These are phyloP conservation scores for Hassar affinis DNA, from an alignment of 2,113 vertebrate genomes.

Conservation along the genomic window DNA sequence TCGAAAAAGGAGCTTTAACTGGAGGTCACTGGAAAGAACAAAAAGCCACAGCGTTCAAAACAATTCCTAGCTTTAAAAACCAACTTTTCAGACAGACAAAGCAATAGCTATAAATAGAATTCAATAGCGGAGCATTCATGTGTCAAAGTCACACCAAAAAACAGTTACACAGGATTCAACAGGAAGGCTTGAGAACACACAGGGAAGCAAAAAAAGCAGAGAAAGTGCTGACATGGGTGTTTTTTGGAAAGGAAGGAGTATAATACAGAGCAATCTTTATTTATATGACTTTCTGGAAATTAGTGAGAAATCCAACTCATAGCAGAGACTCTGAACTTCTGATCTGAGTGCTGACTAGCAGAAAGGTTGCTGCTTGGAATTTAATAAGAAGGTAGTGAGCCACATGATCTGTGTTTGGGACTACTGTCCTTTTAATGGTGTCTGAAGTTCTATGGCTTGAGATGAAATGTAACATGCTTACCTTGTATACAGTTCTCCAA, in stretches of 20 bases:
- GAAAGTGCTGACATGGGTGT: slow-evolving; percentile 6
- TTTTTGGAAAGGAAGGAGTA: background rate
- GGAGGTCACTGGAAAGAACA: background rate
- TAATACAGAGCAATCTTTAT: background rate
- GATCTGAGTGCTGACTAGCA: slow-evolving; percentile 1
- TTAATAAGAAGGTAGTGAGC: background rate
- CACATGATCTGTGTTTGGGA: slow-evolving; percentile 21
- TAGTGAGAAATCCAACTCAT: background rate
- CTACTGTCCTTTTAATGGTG: slow-evolving; percentile 48
- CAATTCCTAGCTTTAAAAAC: slow-evolving; percentile 60
- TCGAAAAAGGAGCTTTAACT: slow-evolving; percentile 41
- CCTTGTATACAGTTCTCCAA: slow-evolving; percentile 75
- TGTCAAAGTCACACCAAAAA: slow-evolving; percentile 1
- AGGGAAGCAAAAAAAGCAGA: slow-evolving; percentile 15
- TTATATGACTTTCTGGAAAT: background rate
- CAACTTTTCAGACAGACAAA: slow-evolving; percentile 52
- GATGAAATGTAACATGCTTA: slow-evolving; percentile 43
- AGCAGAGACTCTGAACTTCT: background rate
- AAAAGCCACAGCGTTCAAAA: slow-evolving; percentile 24
- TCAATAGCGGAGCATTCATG: background rate
- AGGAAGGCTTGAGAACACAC: slow-evolving; percentile 3
- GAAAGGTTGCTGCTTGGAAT: background rate
- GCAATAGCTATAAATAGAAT: background rate
- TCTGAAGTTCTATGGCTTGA: slow-evolving; percentile 48
- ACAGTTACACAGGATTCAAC: background rate